Conservation (phyloP, 2,797 vertebrate species). For the Epinephelus malabaricus region DNA sequence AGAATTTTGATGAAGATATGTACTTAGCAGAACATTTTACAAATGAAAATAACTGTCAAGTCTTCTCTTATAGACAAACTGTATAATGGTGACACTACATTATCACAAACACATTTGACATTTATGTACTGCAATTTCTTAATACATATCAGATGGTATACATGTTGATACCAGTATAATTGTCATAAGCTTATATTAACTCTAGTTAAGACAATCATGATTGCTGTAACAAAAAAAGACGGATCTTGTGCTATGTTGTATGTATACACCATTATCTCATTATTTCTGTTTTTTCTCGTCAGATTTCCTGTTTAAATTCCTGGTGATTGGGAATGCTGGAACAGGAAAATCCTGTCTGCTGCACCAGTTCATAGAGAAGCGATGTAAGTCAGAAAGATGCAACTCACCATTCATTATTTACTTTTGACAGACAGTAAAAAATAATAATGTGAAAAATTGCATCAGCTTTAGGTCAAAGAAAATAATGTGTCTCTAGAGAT, state of each 20-base stretch:
- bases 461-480: neutral
- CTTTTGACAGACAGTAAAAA: neutral
- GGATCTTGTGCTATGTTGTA: neutral
- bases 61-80: neutral
- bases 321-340: slow-evolving; percentile 95
- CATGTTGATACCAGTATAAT: neutral
- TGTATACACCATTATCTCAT: neutral
- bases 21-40: neutral
- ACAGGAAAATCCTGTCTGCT: slow-evolving; percentile 97
- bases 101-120: neutral
- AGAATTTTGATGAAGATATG: neutral
- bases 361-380: slow-evolving; percentile 96
- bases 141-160: neutral
- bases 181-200: no score
- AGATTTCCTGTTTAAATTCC: slow-evolving; percentile 98
- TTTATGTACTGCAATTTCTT: neutral
- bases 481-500: neutral
- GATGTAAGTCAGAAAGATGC: slow-evolving; percentile 87
- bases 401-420: neutral
- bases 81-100: neutral
- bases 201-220: no score
- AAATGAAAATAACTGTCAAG: neutral
- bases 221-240: neutral
- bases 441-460: neutral
- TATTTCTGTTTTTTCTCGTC: slow-evolving; percentile 49